These are phyloP conservation scores for Sebastes fasciatus DNA, from an alignment of 2,113 vertebrate species.

Conservation along the genomic window DNA sequence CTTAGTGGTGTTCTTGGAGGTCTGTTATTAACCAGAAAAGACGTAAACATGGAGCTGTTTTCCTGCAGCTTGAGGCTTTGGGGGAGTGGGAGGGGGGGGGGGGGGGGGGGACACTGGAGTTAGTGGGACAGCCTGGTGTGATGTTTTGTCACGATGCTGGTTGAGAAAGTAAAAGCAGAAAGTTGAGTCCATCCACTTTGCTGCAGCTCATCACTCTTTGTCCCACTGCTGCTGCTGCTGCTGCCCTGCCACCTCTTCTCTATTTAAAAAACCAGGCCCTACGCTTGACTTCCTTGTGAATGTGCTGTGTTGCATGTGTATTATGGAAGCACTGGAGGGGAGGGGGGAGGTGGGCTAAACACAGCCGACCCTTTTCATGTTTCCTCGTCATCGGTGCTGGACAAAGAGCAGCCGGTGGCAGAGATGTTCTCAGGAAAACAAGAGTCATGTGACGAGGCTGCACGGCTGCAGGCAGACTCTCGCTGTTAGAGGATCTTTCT, in stretches of 20 bases:
- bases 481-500: conserved; percentile 23
- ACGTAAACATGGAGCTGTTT: conserved; percentile 15
- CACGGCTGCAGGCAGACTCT: conserved; percentile 31
- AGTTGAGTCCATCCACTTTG: conserved; percentile 5
- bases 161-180: conserved; percentile 29
- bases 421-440: conserved; percentile 41
- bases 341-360: not conserved
- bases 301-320: conserved; percentile 45
- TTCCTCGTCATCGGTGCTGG: conserved; percentile 5
- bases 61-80: conserved; percentile 7
- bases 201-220: conserved; percentile 15
- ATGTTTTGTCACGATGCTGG: conserved; percentile 5
- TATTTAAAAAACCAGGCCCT: conserved; percentile 19
- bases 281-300: conserved; percentile 43
- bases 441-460: conserved; percentile 52
- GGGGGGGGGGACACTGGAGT: not conserved
- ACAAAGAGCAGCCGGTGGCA: conserved; percentile 59
- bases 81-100: not conserved
- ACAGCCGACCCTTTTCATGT: conserved; percentile 30
- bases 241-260: not conserved
- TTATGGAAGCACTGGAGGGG: conserved; percentile 29
- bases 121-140: conserved; percentile 34
- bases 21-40: too few species aligned
- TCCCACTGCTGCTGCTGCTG: conserved; percentile 6
- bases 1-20: too few species aligned